Conservation (phyloP, 2,888 invertebrate species). For the Philhelius pedissequus region DNA sequence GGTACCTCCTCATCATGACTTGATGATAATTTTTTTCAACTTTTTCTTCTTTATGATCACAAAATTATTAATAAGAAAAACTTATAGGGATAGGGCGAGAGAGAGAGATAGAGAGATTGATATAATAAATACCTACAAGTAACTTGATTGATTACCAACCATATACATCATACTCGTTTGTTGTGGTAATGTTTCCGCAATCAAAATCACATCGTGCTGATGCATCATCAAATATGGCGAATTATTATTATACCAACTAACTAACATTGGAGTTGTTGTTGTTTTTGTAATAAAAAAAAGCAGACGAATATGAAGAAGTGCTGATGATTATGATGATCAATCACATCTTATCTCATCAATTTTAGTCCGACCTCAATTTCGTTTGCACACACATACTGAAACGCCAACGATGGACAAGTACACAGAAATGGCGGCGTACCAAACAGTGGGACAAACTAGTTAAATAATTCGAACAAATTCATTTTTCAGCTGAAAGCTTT, state of each 20-base stretch:
- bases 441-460: background rate
- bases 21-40: background rate
- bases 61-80: background rate
- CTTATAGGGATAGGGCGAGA: no score
- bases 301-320: conserved; percentile 21
- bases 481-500: no score
- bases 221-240: conserved; percentile 25
- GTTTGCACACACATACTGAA: conserved; percentile 16
- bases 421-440: background rate
- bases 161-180: conserved; percentile 46
- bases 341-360: conserved; percentile 63
- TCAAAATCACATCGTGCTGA: conserved; percentile 55
- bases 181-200: conserved; percentile 63
- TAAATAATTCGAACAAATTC: background rate
- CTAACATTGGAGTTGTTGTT: conserved; percentile 33
- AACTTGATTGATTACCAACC: conserved; percentile 57
- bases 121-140: background rate
- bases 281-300: background rate
- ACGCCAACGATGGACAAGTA: background rate
- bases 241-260: conserved; percentile 48
- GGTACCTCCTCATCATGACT: background rate
- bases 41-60: background rate
- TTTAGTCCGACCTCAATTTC: conserved; percentile 63
- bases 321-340: conserved; percentile 64
- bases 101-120: no score